phyloP scores from a whole-genome alignment of 2,113 vertebrate species.

The Miniopterus natalensis region DNA sequence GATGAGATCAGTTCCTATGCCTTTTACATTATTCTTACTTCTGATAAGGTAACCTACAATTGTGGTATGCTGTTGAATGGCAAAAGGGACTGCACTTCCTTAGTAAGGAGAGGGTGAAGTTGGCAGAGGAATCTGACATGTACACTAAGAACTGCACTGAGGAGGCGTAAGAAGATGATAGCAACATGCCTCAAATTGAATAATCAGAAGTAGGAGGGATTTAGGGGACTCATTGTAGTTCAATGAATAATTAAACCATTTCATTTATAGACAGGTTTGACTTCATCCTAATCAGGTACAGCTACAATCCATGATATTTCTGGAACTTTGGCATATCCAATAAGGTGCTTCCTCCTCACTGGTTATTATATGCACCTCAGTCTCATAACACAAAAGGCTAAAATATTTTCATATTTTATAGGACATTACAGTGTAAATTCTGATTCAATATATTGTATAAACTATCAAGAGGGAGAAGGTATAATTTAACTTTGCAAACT shows the following conservation, averaged over 20 bases:
- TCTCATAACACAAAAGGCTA: background rate
- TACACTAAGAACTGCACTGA: background rate
- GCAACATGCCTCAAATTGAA: background rate
- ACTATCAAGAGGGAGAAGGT: background rate
- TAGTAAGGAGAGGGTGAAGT: background rate
- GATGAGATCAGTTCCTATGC: background rate
- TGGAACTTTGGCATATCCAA: background rate
- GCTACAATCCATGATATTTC: background rate
- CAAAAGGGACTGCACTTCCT: background rate
- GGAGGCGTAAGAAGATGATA: background rate
- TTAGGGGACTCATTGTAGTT: background rate
- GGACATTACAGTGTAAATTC: conserved; percentile 2
- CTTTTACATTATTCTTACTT: background rate
- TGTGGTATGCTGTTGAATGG: background rate
- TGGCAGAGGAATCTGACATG: background rate
- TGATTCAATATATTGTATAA: background rate
- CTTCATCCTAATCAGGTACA: background rate
- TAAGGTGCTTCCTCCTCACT: background rate
- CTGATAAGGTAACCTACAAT: background rate
- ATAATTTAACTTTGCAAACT: conserved; percentile 19
- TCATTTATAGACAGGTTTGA: background rate
- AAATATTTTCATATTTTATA: conserved; percentile 19
- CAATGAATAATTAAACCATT: conserved; percentile 14
- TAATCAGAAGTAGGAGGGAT: background rate
- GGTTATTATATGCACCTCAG: background rate